A percentile compares a stretch with the other conserved stretches of the same genome.
Evolutionary conservation across 1,140 invertebrate genomes (phyloP).

Genomic region (Campoletis sonorensis): DNA sequence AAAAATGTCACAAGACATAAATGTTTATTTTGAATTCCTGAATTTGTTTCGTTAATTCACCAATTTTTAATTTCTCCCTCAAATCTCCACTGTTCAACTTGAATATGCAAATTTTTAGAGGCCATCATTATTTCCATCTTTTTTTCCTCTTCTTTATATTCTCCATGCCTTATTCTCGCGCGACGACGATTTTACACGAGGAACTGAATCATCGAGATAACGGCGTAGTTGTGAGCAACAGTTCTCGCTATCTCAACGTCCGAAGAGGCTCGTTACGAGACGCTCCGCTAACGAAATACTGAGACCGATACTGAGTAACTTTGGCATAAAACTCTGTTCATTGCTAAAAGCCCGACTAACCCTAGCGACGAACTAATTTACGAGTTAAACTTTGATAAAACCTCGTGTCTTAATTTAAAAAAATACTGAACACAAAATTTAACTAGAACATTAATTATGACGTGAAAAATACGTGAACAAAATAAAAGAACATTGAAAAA

Average conservation of each 20-base stretch:
- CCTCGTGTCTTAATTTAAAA: too few relatives aligned
- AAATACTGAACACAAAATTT: too few relatives aligned
- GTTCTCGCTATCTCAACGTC: not conserved
- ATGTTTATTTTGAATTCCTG: too few relatives aligned
- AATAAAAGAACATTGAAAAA: too few relatives aligned
- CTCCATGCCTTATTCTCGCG: not conserved
- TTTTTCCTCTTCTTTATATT: not conserved
- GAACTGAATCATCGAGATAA: conserved; percentile 60
- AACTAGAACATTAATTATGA: too few relatives aligned
- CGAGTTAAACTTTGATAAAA: not conserved
- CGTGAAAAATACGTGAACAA: too few relatives aligned
- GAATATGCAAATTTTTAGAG: not conserved
- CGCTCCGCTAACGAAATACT: conserved; percentile 15
- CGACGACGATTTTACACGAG: not conserved
- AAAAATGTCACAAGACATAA: too few relatives aligned
- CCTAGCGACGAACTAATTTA: not conserved
- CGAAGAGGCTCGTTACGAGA: conserved; percentile 17
- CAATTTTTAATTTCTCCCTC: too few relatives aligned
- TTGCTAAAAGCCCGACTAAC: not conserved
- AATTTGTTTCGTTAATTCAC: too few relatives aligned
- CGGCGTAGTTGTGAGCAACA: conserved; percentile 39
- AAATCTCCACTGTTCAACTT: not conserved
- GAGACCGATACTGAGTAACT: not conserved
- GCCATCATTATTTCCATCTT: not conserved
- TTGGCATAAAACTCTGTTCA: conserved; percentile 5